Base-by-base conservation (phyloP, 2,888 invertebrate species). In the Megalurothrips usitatus region DNA sequence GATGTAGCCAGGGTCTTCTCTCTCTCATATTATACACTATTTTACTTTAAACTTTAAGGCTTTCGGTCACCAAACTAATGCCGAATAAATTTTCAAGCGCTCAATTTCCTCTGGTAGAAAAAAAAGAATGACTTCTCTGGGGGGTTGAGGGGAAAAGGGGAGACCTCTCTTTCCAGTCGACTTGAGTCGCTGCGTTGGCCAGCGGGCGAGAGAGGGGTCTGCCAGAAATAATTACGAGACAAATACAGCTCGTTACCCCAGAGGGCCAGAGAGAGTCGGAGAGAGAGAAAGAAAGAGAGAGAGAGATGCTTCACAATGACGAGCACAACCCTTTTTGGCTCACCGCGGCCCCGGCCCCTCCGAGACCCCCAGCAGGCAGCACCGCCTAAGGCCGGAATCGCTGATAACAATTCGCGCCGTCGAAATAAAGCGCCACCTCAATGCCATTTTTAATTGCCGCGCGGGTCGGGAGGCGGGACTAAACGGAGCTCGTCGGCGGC, bases 391-490 rank as follows among this genome's bases (percentile, higher is more conserved):
- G 34, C 34, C 34, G 34, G 34, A 43, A 43, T 19, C 58, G 58
- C 58, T 12, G 68, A 26, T 26, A 75, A 75, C 68, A 75, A 26
- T 75, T 26, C 68, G 68, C 11, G 26, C 68, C 23, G 23, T 58
- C 58, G 19, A 58, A 58, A 58, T 58, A 19, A 58, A 58, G 58
- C 17, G 58, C 23, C 68, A 75, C 68, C 68, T 75, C 68, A 75
- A 75, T 75, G 68, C 68, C 68, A 75, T 75, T 75, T 75, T 75
- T 75, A 75, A 75, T 75, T 75, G 68, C 68, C 68, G 68, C 68
- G 68, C n/a, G 68, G 23, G 68, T 75, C 23, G 68, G 23, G 34
- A 43, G 34, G n/a, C 68, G 23, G 68, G 26, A 75, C 68, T 23
- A 75, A 75, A 75, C 68, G 68, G 34, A 2, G 34, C 6, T 43